These are phyloP conservation scores for Petrosia ficiformis DNA, from an alignment of 37 sponge, comb jelly and placozoan species.

Conservation along the genomic window DNA sequence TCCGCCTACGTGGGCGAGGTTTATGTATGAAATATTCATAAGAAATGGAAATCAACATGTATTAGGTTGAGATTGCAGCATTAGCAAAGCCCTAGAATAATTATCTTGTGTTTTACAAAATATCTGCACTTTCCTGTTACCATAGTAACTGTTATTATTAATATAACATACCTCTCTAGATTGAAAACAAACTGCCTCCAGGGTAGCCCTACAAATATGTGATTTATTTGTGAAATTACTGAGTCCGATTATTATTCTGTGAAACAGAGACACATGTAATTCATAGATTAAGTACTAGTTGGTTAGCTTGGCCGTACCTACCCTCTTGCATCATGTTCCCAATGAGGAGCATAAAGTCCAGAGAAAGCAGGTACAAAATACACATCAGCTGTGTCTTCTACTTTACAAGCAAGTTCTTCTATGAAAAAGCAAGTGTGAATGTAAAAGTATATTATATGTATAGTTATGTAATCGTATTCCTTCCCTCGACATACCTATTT, in stretches of 20 bases:
- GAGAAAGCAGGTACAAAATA: constrained; percentile 99
- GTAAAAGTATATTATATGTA: background rate
- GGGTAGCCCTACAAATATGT: constrained; percentile 87
- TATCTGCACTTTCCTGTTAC: too few relatives aligned
- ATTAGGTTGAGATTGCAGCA: too few relatives aligned
- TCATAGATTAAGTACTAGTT: background rate
- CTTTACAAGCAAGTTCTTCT: constrained; percentile 73
- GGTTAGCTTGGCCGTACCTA: constrained; percentile 16
- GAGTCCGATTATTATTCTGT: constrained; percentile 84
- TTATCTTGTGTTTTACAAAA: too few relatives aligned
- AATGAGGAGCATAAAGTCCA: constrained; percentile 96
- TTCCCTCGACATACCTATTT: too few relatives aligned
- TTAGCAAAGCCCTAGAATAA: too few relatives aligned
- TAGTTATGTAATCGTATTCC: too few relatives aligned
- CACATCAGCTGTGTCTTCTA: constrained; percentile 75
- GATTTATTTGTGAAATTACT: constrained; percentile 75
- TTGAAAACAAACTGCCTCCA: constrained; percentile 94
- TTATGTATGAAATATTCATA: too few relatives aligned
- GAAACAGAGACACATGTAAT: background rate
- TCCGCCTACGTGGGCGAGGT: too few relatives aligned
- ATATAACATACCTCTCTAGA: constrained; percentile 88
- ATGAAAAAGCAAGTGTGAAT: background rate
- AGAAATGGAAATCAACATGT: too few relatives aligned
- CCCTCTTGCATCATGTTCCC: constrained; percentile 96
- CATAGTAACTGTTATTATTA: too few relatives aligned